A percentile compares a stretch with the other conserved stretches of the same genome.
phyloP scores from a whole-genome alignment of 1,140 invertebrate species.

The Leptinotarsa undecemlineata region DNA sequence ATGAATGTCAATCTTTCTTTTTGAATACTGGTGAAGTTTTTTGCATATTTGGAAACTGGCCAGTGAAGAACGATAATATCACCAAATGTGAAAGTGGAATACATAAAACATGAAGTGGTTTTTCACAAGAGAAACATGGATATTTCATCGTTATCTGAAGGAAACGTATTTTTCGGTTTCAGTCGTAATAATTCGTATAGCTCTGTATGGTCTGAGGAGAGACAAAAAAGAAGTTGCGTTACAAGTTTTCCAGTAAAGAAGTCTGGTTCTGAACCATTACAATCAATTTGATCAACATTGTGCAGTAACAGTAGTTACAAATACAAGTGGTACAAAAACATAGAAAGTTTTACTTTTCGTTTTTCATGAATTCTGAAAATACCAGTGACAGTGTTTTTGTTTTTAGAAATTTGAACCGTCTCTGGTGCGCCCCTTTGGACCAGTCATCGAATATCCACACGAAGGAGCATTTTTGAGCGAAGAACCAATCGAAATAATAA shows the following conservation, averaged over 20 bases:
- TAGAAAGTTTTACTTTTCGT: too few species aligned
- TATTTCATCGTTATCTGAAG: not conserved
- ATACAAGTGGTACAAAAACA: too few species aligned
- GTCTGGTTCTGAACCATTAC: not conserved
- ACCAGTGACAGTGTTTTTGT: not conserved
- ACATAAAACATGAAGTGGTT: not conserved
- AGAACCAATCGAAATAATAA: slow-evolving; percentile 57
- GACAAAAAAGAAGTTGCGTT: not conserved
- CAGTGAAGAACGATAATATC: not conserved
- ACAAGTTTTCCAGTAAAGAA: not conserved
- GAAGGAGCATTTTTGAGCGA: slow-evolving; percentile 56
- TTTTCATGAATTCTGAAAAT: too few species aligned
- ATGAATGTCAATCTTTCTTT: not conserved
- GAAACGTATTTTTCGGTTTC: not conserved
- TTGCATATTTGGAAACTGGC: not conserved
- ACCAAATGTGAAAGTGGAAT: not conserved
- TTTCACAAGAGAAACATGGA: not conserved
- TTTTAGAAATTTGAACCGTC: slow-evolving; percentile 52
- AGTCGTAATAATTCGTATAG: not conserved
- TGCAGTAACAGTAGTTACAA: not conserved
- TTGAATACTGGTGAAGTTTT: slow-evolving; percentile 12
- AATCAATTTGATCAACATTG: not conserved
- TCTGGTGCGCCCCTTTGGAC: slow-evolving; percentile 56
- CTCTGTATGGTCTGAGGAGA: not conserved
- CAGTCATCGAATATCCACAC: slow-evolving; percentile 57